Evolutionary conservation across 2,797 vertebrate genomes (phyloP).

Genomic region (Phataginus tetradactyla): DNA sequence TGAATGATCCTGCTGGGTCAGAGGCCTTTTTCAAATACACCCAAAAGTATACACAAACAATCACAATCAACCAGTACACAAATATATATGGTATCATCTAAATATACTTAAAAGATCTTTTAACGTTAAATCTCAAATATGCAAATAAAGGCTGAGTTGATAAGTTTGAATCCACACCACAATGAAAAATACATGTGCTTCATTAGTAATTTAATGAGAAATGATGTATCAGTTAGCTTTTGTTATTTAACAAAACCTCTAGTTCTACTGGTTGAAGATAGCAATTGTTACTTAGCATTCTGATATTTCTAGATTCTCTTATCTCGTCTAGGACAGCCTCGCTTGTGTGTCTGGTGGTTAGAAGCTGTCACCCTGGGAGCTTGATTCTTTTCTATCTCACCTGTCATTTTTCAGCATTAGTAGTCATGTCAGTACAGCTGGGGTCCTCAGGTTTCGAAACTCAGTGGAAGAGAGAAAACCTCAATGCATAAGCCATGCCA

Average conservation of each 20-base stretch:
- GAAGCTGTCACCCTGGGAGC: not conserved
- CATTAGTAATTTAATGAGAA: not conserved
- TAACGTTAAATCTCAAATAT: not conserved
- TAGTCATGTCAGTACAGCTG: not conserved
- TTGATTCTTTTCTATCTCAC: not conserved
- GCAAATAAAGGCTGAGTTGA: not conserved
- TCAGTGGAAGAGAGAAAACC: rapidly evolving
- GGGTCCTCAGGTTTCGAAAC: not conserved
- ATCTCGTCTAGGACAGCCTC: not conserved
- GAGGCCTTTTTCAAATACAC: not conserved
- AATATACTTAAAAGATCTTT: not conserved
- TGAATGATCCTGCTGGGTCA: not conserved
- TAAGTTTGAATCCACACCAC: not conserved
- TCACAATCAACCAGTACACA: not conserved
- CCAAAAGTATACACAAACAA: not conserved
- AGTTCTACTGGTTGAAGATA: not conserved
- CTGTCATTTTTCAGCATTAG: not conserved
- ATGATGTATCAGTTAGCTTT: not conserved
- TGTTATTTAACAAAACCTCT: not conserved
- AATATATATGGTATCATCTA: not conserved
- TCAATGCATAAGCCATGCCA: not conserved
- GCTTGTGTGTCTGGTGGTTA: not conserved
- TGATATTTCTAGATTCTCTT: not conserved
- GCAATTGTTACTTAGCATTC: not conserved
- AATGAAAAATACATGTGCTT: not conserved